Evolutionary conservation across 2,888 invertebrate species (phyloP).

Genomic region (Antitype chi): DNA sequence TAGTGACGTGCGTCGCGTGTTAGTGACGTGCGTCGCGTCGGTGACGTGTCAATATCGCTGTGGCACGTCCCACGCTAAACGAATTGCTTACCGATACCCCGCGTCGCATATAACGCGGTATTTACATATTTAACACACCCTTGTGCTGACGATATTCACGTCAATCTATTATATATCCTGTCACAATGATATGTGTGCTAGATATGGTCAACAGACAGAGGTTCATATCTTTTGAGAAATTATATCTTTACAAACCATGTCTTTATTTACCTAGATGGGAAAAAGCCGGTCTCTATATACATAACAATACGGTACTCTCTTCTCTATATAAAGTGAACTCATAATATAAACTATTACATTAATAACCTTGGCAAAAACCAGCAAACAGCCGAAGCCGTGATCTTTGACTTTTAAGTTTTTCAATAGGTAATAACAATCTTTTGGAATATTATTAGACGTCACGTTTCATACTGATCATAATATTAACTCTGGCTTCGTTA

Average conservation of each 20-base stretch:
- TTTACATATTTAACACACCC: conserved; percentile 15
- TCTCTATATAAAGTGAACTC: not conserved
- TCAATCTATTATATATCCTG: not conserved
- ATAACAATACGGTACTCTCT: too few relatives aligned
- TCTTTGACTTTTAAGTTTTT: not conserved
- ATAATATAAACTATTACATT: not conserved
- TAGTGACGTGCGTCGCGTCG: conserved; percentile 5
- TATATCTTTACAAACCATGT: not conserved
- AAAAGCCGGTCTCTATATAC: not conserved
- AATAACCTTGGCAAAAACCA: not conserved
- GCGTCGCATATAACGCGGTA: conserved; percentile 53
- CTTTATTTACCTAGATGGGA: not conserved
- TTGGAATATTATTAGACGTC: not conserved
- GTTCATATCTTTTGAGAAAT: not conserved
- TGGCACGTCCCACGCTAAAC: not conserved
- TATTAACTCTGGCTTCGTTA: conserved; percentile 7
- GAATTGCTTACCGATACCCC: conserved; percentile 47
- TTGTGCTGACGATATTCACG: not conserved
- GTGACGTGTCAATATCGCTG: not conserved
- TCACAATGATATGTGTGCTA: not conserved
- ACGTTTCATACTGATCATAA: not conserved
- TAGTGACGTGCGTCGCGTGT: too few relatives aligned
- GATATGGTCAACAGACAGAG: not conserved
- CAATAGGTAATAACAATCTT: not conserved
- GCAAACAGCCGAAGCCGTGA: not conserved